Evolutionary conservation across 2,797 vertebrate species (phyloP), one percentile per base, ranked within the genome.

Genomic region (Meriones psammophilus): DNA sequence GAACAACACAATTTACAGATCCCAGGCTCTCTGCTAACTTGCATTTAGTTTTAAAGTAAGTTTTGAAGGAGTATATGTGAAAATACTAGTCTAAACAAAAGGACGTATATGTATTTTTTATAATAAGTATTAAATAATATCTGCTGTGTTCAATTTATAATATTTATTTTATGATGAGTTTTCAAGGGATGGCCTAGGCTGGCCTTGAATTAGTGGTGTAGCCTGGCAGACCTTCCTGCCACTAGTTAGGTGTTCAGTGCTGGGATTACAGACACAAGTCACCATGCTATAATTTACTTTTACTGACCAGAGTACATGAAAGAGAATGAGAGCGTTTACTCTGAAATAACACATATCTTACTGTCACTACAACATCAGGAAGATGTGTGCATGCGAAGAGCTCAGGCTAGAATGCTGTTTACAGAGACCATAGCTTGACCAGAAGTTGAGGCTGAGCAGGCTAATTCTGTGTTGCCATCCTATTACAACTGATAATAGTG

Each of bases 1-100:
- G 99, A 95, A 99, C 99, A 76, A 99, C 99, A 85, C 99, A 99
- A 97, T 99, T 99, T 98, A 99, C 99, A 50, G 99, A 99, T 98
- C 99, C 99, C 8, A 99, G 99, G 46, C 99, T 99, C 58, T 99
- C 99, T 64, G 99, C 99, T 62, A 99, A 99, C 98, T 98, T 99
- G 96, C 99, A 99, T 98, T 98, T 99, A 97, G 99, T 99, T 90
- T 98, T 99, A 77, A 99, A 99, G 99, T 99, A 98, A 99, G 99
- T 98, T 94, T 88, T 50, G 1, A 95, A 93, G 76, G 28, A 84
- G 24, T 10, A 46, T 4, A 0, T 14, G 2, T 60, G 81, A 92
- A 96, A 80, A n/a, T 94, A 62, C 5, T 14, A 64, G 13, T 94
- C 78, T 92, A 74, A 97, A 92, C n/a, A 94, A 92, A 56, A 85